Conservation (phyloP, 2,797 vertebrate genomes). For the Takifugu ocellatus region DNA sequence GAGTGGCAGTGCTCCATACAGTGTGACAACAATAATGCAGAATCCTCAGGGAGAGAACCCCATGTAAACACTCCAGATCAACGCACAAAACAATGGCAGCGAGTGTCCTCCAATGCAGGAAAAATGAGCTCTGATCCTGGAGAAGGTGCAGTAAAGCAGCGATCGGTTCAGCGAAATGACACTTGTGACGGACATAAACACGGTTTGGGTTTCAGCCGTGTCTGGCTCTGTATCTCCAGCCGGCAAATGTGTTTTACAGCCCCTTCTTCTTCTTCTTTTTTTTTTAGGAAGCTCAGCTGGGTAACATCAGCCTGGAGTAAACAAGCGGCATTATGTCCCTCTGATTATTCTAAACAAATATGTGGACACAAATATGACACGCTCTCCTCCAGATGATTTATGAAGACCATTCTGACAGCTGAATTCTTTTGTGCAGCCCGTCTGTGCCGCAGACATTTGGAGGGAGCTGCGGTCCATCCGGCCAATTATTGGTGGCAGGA, state of each 20-base stretch:
- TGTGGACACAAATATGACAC: slow-evolving; percentile 53
- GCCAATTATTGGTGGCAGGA: slow-evolving; percentile 63
- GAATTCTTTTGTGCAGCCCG: slow-evolving; percentile 45
- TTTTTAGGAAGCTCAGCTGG: slow-evolving; percentile 24
- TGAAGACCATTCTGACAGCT: slow-evolving; percentile 52
- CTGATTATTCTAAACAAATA: slow-evolving; percentile 60
- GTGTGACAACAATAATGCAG: slow-evolving; percentile 73
- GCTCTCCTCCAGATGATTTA: slow-evolving; percentile 62
- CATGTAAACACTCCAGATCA: slow-evolving; percentile 69
- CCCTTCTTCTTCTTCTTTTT: not conserved
- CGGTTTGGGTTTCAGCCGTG: slow-evolving; percentile 10
- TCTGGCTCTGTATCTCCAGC: slow-evolving; percentile 24
- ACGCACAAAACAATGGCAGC: slow-evolving; percentile 45
- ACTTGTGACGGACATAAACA: slow-evolving; percentile 34
- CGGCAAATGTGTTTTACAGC: slow-evolving; percentile 36
- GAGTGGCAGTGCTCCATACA: slow-evolving; percentile 64
- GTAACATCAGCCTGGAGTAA: slow-evolving; percentile 36
- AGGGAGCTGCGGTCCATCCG: slow-evolving; percentile 41
- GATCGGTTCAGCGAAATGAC: slow-evolving; percentile 41
- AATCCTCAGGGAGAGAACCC: slow-evolving; percentile 69
- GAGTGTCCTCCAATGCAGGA: slow-evolving; percentile 59
- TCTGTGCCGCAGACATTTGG: slow-evolving; percentile 47
- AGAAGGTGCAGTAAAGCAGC: slow-evolving; percentile 35
- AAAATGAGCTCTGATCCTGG: slow-evolving; percentile 64
- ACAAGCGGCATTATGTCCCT: slow-evolving; percentile 48